These are phyloP conservation scores for Caprella mutica DNA, from an alignment of 2,888 invertebrate genomes.

Conservation along the genomic window DNA sequence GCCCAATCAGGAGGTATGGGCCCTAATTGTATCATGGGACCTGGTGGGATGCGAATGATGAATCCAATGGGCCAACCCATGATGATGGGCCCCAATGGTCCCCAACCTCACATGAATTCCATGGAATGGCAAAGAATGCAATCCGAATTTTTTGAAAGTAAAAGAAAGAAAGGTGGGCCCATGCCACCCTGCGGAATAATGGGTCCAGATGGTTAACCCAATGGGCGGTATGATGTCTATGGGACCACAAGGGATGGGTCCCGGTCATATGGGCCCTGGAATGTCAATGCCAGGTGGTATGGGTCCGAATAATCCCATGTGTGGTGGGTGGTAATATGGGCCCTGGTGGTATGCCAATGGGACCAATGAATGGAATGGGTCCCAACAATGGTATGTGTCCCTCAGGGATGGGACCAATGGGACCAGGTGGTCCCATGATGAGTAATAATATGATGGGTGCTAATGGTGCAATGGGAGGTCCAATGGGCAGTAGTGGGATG, in stretches of 20 bases:
- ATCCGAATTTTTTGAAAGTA: slow-evolving; percentile 68
- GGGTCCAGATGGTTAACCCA: slow-evolving; percentile 40
- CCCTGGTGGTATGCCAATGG: slow-evolving; percentile 22
- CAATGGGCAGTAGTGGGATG: slow-evolving; percentile 19
- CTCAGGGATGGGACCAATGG: slow-evolving; percentile 40
- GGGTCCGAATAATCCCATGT: slow-evolving; percentile 34
- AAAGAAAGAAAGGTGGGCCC: slow-evolving; percentile 46
- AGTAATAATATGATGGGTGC: slow-evolving; percentile 7
- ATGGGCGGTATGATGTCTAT: slow-evolving; percentile 43
- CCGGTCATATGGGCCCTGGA: slow-evolving; percentile 38
- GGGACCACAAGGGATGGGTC: slow-evolving; percentile 39
- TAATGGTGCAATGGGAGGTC: slow-evolving; percentile 29
- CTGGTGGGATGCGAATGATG: slow-evolving; percentile 34
- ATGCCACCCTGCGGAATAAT: slow-evolving; percentile 17
- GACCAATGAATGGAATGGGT: slow-evolving; percentile 32
- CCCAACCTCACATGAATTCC: slow-evolving; percentile 44
- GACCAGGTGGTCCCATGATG: slow-evolving; percentile 30
- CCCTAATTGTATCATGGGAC: slow-evolving; percentile 32
- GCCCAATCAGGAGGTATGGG: slow-evolving; percentile 30
- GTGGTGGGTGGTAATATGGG: slow-evolving; percentile 19
- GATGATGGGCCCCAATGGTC: slow-evolving; percentile 34
- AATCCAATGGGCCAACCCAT: slow-evolving; percentile 33
- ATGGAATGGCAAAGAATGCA: slow-evolving; percentile 86
- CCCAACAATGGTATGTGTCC: slow-evolving; percentile 23
- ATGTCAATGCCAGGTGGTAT: slow-evolving; percentile 36